Conservation (phyloP, 2,113 vertebrate species). For the Cheilinus undulatus region DNA sequence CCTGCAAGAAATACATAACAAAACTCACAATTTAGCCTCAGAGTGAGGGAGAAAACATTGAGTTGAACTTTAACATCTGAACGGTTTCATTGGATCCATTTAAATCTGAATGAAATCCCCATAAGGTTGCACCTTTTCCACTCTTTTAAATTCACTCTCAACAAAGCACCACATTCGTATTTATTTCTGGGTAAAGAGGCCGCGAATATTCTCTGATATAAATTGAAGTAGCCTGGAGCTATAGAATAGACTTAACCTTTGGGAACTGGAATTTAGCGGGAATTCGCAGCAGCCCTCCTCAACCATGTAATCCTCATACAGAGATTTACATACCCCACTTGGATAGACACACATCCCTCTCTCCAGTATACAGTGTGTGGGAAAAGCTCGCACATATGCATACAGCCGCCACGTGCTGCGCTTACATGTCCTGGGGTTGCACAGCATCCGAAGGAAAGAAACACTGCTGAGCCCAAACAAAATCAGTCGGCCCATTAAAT, state of each 20-base stretch:
- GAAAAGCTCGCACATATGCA: slow-evolving; percentile 6
- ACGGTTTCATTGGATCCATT: slow-evolving; percentile 31
- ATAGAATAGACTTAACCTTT: slow-evolving; percentile 55
- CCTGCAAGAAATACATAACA: slow-evolving; percentile 1
- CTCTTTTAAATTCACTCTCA: slow-evolving; percentile 11
- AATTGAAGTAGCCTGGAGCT: slow-evolving; percentile 36
- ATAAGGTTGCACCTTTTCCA: slow-evolving; percentile 18
- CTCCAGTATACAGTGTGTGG: not conserved
- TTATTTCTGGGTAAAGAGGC: slow-evolving; percentile 52
- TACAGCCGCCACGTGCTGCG: slow-evolving; percentile 23
- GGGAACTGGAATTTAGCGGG: slow-evolving; percentile 30
- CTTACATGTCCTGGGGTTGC: slow-evolving; percentile 51
- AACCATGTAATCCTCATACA: slow-evolving; percentile 48
- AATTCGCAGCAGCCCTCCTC: slow-evolving; percentile 43
- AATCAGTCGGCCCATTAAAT: slow-evolving; percentile 72
- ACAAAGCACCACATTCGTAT: slow-evolving; percentile 44
- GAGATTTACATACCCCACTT: slow-evolving; percentile 44
- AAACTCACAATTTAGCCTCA: not conserved
- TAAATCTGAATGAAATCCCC: slow-evolving; percentile 44
- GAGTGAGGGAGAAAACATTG: not conserved
- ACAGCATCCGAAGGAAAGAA: slow-evolving; percentile 54
- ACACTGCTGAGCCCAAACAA: slow-evolving; percentile 75
- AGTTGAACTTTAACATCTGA: slow-evolving; percentile 37
- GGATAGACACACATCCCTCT: slow-evolving; percentile 42
- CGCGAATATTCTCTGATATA: slow-evolving; percentile 32